These are phyloP conservation scores for Nemapogon koenigi DNA, from an alignment of 2,888 invertebrate species.

Conservation along the genomic window DNA sequence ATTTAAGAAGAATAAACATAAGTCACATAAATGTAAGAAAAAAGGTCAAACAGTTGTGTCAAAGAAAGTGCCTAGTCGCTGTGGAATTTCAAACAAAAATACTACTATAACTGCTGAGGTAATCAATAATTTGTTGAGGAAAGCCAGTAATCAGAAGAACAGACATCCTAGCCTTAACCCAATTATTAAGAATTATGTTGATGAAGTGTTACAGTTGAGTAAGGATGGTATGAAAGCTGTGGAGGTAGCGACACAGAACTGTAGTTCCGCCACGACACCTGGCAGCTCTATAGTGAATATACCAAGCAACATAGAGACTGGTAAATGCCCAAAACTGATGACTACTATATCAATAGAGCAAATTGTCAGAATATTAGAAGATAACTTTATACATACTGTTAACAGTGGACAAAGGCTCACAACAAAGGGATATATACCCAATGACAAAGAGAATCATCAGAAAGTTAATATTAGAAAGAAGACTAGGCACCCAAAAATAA, in stretches of 20 bases:
- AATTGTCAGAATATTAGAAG: too few species aligned
- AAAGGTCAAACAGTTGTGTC: slow-evolving; percentile 16
- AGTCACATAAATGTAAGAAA: slow-evolving; percentile 10
- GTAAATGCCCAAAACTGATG: too few species aligned
- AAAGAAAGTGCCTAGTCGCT: slow-evolving; percentile 13
- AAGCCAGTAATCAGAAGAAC: slow-evolving; percentile 20
- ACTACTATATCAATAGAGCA: too few species aligned
- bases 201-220: slow-evolving; percentile 41
- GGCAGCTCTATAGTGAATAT: slow-evolving; percentile 50
- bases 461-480: too few species aligned
- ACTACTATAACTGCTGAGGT: neutral
- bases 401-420: too few species aligned
- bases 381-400: too few species aligned
- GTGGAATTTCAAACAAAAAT: neutral
- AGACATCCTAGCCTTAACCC: slow-evolving; percentile 22
- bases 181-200: slow-evolving; percentile 42
- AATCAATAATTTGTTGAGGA: slow-evolving; percentile 16
- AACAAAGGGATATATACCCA: neutral
- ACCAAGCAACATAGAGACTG: slow-evolving; percentile 29
- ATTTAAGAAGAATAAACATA: neutral
- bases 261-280: slow-evolving; percentile 52
- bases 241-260: slow-evolving; percentile 47
- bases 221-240: slow-evolving; percentile 43
- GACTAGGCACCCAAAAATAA: too few species aligned
- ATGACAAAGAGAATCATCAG: neutral